Evolutionary conservation across 1,140 invertebrate genomes (phyloP), one percentile per base, ranked within the genome.

Genomic region (Bilobella aurantiaca): DNA sequence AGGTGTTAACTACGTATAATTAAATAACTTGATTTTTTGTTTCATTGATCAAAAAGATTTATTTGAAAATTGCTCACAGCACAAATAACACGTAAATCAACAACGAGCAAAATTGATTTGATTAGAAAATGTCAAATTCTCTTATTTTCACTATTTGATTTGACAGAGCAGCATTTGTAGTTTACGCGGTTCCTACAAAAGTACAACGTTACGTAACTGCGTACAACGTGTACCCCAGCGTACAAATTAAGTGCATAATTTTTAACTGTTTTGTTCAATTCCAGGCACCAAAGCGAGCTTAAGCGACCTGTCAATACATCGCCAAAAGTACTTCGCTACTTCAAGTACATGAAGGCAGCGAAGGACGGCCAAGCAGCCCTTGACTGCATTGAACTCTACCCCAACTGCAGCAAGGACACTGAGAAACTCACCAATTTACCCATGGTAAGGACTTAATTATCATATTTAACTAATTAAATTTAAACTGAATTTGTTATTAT

Each of bases 291-390:
- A 56, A 91, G 90, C 75, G 89, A 91, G 73, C 77, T 92, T 31
- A 80, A 87, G 16, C 87, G 89, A 58, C 89, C 89, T 1, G 85
- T 86, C 1, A 85, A 84, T 1, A 88, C 90, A 75, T 91, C 90
- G 74, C 85, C 87, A 3, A 88, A 91, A 67, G 89, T 91, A 31
- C 77, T 92, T 16, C 79, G 89, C 32, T 92, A 91, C 80, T 92
- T 91, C 81, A 84, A 84, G 49, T 91, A 91, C 76, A 91, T 92
- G 89, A 85, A 89, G 69, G 88, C 89, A 0, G 89, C 89, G 3
- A 87, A 90, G 73, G 86, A 89, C 68, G 89, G 89, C 0, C 89
- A 92, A 73, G 88, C 90, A 69, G 86, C 86, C 1, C 75, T 82
- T 5, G 83, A 85, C 69, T 92, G 89, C 74, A 68, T 83, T 0